Evolutionary conservation across 1,140 invertebrate genomes (phyloP), one percentile per base, ranked within the genome.

Genomic region (Orius laevigatus): DNA sequence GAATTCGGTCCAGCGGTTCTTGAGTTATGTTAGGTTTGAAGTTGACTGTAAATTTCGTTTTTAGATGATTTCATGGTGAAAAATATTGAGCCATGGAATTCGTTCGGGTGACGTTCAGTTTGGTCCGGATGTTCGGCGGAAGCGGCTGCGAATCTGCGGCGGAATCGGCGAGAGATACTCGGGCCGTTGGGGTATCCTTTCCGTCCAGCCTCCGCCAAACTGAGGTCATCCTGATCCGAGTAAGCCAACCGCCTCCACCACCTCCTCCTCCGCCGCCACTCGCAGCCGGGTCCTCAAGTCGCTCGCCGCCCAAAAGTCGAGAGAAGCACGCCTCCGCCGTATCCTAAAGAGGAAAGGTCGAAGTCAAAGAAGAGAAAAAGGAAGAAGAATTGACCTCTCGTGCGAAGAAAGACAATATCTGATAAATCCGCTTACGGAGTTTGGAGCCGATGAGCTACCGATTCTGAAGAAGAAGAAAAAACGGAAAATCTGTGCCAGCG

Each of bases 81-180:
- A 55, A 86, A 95, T 74, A 84, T 95, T 70, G 91, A 97, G 75
- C 91, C 91, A 74, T 95, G 90, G 90, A 93, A 95, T 70, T 91
- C 88, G 91, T 96, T 56, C 79, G 87, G 67, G 89, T 96, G 63
- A 95, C 90, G 66, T 84, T 96, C 70, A 90, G 88, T 60, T 88
- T 96, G 69, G 90, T 91, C 55, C 78, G 82, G 63, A 90, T 94
- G 67, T 92, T 92, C 61, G 92, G 91, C 57, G 66, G 81, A 57
- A 76, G 86, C 56, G 70, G 96, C 59, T 75, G 88, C 58, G 83
- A 87, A 63, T 70, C 96, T 60, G 91, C 91, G 60, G 91, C 91
- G 51, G 79, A 86, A 61, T 81, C 86, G 63, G 87, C 90, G 55
- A 86, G 86, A 62, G 70, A 79, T 49, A 81, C 82, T 55, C 74